Evolutionary conservation across 1,140 invertebrate species (phyloP), one percentile per base, ranked within the genome.

Genomic region (Drosophila biarmipes): DNA sequence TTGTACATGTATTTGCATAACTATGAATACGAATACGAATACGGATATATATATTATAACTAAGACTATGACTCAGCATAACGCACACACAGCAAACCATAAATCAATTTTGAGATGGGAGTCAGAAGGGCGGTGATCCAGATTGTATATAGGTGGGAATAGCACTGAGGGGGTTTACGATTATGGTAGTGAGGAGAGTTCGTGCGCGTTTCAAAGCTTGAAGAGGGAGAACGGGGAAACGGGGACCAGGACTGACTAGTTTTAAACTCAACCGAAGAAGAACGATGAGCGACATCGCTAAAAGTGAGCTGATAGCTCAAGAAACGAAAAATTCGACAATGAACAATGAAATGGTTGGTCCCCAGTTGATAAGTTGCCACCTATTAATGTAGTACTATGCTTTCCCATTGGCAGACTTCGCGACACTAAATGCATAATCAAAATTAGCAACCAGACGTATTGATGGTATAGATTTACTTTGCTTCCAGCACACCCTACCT

Each of bases 381-480:
- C 37, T 34, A 40, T 19, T 62, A 55, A 34, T 34, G 10, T 49
- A 4, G 19, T 46, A 48, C n/a, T 53, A 48, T 74, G 53, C 62
- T 74, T 74, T 75, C 38, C 74, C 63, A 84, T 84, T 76, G 80
- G 76, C 66, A 31, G n/a, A 53, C 40, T 49, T 34, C 6, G 46
- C 27, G 46, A 59, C 38, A 63, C 35, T 56, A 57, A 73, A 82
- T 43, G 69, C 38, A 80, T 69, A 85, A 85, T 85, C 80, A 85
- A 85, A 85, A 86, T 86, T 85, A 75, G 57, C 68, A 48, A 27
- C 35, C 52, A 54, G 17, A 27, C n/a, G n/a, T 48, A 27, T 31
- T 31, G 48, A 34, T 53, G 27, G 29, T 31, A 31, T 31, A 31
- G 29, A 31, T 34, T 62, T 62, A 68, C 24, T 63, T 67, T 68